Percentiles rank a stretch among this genome's conserved stretches.
Conservation (phyloP, 1,140 invertebrate genomes). For the Chironomus striatipennis region DNA sequence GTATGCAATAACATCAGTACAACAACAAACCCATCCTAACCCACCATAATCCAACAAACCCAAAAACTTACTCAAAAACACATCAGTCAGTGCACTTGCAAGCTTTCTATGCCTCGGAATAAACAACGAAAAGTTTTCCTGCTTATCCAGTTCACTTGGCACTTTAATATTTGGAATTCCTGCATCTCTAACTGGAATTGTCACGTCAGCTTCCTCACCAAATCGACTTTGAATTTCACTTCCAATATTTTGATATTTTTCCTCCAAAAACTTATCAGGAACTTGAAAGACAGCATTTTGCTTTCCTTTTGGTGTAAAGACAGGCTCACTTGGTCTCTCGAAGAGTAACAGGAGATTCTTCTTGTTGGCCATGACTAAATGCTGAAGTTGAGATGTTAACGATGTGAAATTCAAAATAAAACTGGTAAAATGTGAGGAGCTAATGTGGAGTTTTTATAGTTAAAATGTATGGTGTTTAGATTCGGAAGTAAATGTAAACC, state of each 20-base stretch:
- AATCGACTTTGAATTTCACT: slow-evolving; percentile 44
- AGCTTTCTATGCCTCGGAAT: slow-evolving; percentile 45
- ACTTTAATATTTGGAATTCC: slow-evolving; percentile 43
- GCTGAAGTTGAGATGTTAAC: not conserved
- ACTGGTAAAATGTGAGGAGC: not conserved
- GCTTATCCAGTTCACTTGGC: slow-evolving; percentile 41
- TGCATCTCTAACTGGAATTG: slow-evolving; percentile 45
- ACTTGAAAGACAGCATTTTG: slow-evolving; percentile 28
- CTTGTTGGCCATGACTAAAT: not conserved
- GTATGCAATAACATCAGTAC: too few relatives aligned
- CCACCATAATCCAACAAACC: not conserved
- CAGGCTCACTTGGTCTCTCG: slow-evolving; percentile 52
- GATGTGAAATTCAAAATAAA: not conserved
- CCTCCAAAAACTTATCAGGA: slow-evolving; percentile 33
- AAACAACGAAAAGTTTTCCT: slow-evolving; percentile 48
- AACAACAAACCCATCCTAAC: too few relatives aligned
- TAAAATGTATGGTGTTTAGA: not conserved
- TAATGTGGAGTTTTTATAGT: not conserved
- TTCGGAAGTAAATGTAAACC: too few relatives aligned
- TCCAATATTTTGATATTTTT: slow-evolving; percentile 40
- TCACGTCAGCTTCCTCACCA: slow-evolving; percentile 40
- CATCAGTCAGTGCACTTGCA: slow-evolving; percentile 42
- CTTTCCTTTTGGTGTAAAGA: slow-evolving; percentile 45
- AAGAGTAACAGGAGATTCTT: slow-evolving; percentile 45
- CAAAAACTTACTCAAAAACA: slow-evolving; percentile 43